A percentile compares a stretch with the other conserved stretches of the same genome.
Conservation (phyloP, 2,113 vertebrate species). For the Mormyrus iriodes region DNA sequence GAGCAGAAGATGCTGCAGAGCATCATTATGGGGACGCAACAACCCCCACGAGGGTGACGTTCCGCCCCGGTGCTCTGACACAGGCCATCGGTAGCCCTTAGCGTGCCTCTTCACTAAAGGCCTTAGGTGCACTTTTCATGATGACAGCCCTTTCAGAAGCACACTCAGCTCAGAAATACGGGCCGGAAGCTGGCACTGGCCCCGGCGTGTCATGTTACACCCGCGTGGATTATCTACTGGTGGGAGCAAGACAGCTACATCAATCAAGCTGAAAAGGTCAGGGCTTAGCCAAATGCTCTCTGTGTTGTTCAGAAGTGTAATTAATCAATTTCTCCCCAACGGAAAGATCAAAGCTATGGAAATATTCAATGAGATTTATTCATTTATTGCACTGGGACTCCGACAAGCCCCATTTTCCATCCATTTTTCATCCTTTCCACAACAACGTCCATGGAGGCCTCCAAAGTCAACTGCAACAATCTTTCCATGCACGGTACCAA, state of each 20-base stretch:
- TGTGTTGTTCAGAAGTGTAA: constrained; percentile 58
- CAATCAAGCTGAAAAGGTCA: constrained; percentile 68
- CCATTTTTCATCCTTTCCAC: background rate
- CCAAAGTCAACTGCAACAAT: background rate
- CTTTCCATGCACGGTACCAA: background rate
- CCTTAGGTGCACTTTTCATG: background rate
- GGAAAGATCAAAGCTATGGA: constrained; percentile 40
- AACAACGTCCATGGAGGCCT: background rate
- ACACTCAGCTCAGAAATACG: constrained; percentile 33
- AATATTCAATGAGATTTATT: constrained; percentile 30
- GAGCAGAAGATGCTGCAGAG: background rate
- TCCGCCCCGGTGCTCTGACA: background rate
- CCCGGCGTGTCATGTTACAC: constrained; percentile 42
- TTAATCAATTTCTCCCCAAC: constrained; percentile 52
- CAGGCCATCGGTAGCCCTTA: background rate
- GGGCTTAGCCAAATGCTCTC: constrained; percentile 55
- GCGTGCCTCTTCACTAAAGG: background rate
- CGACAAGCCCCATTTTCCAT: background rate
- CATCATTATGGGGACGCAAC: too few relatives aligned
- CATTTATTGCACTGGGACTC: constrained; percentile 6
- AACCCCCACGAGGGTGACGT: background rate
- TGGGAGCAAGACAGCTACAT: constrained; percentile 52
- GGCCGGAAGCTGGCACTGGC: constrained; percentile 10
- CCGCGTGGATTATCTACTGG: constrained; percentile 41
- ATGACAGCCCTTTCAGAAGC: background rate